Evolutionary conservation across 2,888 invertebrate species (phyloP).

Genomic region (Cataglyphis albicans): DNA sequence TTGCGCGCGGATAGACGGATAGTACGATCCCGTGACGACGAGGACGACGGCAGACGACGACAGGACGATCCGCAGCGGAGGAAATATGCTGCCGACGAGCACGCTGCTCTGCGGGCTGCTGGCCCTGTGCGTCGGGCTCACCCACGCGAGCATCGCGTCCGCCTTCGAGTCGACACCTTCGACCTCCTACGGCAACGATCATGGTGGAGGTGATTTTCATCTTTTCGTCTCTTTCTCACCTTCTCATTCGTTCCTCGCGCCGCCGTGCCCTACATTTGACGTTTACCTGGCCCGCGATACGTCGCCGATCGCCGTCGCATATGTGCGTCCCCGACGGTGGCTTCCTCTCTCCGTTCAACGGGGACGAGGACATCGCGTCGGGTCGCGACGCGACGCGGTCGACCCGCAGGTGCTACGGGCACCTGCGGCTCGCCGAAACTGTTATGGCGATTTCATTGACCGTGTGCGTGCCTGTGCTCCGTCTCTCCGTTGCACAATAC

Average conservation of each 20-base stretch:
- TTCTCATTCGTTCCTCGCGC: neutral
- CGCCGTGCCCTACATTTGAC: slow-evolving; percentile 70
- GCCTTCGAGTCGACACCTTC: slow-evolving; percentile 80
- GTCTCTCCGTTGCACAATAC: slow-evolving; percentile 24
- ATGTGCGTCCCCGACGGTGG: neutral
- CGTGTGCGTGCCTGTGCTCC: slow-evolving; percentile 13
- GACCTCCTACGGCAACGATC: slow-evolving; percentile 82
- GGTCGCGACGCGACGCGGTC: slow-evolving; percentile 58
- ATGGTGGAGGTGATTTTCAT: slow-evolving; percentile 83
- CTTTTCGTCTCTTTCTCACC: slow-evolving; percentile 63
- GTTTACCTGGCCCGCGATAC: slow-evolving; percentile 25
- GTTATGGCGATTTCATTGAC: slow-evolving; percentile 76
- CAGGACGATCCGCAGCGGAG: slow-evolving; percentile 29
- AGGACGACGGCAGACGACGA: slow-evolving; percentile 8
- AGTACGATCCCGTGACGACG: slow-evolving; percentile 16
- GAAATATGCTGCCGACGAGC: slow-evolving; percentile 79
- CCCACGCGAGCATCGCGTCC: slow-evolving; percentile 78
- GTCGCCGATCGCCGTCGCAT: neutral
- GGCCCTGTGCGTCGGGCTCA: slow-evolving; percentile 77
- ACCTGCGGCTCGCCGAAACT: slow-evolving; percentile 74
- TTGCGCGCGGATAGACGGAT: slow-evolving; percentile 7
- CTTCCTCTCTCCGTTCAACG: neutral
- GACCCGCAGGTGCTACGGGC: slow-evolving; percentile 55
- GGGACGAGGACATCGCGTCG: slow-evolving; percentile 6
- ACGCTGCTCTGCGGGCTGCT: slow-evolving; percentile 80